phyloP scores from a whole-genome alignment of 2,888 invertebrate genomes.

The Diarsia rubi region DNA sequence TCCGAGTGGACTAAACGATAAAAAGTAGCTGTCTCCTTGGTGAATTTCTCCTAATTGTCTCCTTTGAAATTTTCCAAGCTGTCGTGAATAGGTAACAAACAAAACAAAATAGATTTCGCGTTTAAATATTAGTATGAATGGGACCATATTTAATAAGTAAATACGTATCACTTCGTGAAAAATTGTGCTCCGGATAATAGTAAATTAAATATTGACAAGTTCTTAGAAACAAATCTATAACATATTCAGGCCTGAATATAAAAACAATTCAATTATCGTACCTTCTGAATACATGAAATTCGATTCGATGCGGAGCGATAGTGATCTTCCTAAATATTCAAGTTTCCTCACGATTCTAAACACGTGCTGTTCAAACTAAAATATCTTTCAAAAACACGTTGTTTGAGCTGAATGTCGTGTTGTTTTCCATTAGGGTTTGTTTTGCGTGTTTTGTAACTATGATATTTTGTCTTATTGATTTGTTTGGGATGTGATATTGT shows the following conservation, averaged over 20 bases:
- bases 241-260: slow-evolving; percentile 36
- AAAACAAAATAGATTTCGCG: too few relatives aligned
- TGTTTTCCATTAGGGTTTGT: slow-evolving; percentile 27
- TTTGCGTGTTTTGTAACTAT: slow-evolving; percentile 14
- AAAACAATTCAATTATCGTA: slow-evolving; percentile 40
- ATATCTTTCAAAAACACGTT: slow-evolving; percentile 36
- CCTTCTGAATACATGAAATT: slow-evolving; percentile 40
- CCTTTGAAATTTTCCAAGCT: too few relatives aligned
- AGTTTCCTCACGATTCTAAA: slow-evolving; percentile 44
- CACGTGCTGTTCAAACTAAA: slow-evolving; percentile 27
- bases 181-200: background rate
- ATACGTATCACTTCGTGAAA: background rate
- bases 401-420: slow-evolving; percentile 9
- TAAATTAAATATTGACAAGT: slow-evolving; percentile 43
- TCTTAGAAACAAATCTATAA: slow-evolving; percentile 14
- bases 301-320: slow-evolving; percentile 31
- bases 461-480: background rate
- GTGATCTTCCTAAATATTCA: slow-evolving; percentile 50
- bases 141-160: background rate
- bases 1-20: too few relatives aligned
- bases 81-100: too few relatives aligned
- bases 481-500: background rate
- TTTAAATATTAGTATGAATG: too few relatives aligned
- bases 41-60: too few relatives aligned
- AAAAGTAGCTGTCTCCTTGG: too few relatives aligned